Evolutionary conservation across 2,113 vertebrate genomes (phyloP), one percentile per base, ranked within the genome.

Genomic region (Ranitomeya imitator): DNA sequence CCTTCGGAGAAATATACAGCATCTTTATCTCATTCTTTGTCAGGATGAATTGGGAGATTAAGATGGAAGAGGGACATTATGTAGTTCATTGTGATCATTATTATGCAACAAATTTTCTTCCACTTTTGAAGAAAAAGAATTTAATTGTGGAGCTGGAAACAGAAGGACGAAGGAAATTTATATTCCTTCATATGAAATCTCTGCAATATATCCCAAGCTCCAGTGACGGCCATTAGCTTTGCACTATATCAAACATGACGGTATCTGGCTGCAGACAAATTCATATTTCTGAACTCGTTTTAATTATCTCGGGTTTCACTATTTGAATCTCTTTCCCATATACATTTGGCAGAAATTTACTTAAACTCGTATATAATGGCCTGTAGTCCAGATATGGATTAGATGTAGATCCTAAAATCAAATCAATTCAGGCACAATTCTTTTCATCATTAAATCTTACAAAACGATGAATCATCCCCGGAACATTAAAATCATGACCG

Each of bases 281-380:
- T 85, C 87, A 84, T 83, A 89, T 89, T 85, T 89, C 87, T 89
- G 87, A 89, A 89, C 87, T 89, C 82, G 57, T 55, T 89, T 89
- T 89, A 89, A 89, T 89, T 89, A 89, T 85, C 87, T 89, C 71
- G 83, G 87, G 59, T 89, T 79, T 60, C 51, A 79, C 82, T 79
- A 69, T 79, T 89, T 85, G 87, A 89, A 78, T 89, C 73, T 89
- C 78, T 89, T 85, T 89, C 74, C 73, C 74, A 84, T 88, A 89
- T 84, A 85, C 69, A 85, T 89, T 85, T 89, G 87, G 87, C 87
- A 89, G 81, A 67, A 84, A 65, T 74, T 65, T 55, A 76, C 71
- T 79, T 79, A 67, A 89, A 89, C 87, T 85, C 87, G 69, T 89
- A 89, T 84, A 89, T 89, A 89, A 89, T 79, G 81, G 73, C 51